A percentile compares a stretch with the other conserved stretches of the same genome.
Conservation (phyloP, 1,140 invertebrate genomes). For the Argopecten irradians region DNA sequence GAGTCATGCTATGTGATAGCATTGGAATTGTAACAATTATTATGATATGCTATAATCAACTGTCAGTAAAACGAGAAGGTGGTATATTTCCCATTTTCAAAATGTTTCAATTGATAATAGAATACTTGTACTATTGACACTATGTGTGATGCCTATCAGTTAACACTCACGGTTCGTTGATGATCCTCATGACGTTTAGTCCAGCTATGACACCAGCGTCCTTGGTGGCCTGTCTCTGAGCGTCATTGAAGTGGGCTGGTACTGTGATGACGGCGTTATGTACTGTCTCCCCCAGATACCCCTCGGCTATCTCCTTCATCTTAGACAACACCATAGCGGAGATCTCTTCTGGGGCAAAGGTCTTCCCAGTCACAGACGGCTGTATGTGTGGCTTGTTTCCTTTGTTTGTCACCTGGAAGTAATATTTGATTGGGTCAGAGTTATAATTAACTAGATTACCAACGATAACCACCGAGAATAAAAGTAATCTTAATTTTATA, state of each 20-base stretch:
- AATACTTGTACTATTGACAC: background rate
- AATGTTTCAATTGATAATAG: background rate
- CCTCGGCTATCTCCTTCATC: conserved; percentile 99
- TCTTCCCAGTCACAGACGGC: conserved; percentile 83
- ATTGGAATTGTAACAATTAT: background rate
- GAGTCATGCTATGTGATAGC: background rate
- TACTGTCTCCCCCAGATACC: conserved; percentile 95
- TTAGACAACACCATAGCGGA: conserved; percentile 98
- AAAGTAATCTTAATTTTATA: too few species aligned
- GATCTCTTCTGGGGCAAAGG: conserved; percentile 98
- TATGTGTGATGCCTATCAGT: background rate
- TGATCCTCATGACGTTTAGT: conserved; percentile 98
- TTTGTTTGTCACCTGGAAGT: conserved; percentile 84
- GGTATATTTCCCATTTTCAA: background rate
- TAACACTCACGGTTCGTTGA: conserved; percentile 94
- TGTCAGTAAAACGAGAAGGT: background rate
- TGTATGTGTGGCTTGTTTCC: conserved; percentile 90
- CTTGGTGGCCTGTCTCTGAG: conserved; percentile 98
- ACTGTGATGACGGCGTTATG: conserved; percentile 99
- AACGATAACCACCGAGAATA: too few species aligned
- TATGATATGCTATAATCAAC: background rate
- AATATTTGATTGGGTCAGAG: too few species aligned
- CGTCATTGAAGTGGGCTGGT: conserved; percentile 99
- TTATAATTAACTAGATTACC: too few species aligned
- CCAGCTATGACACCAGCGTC: conserved; percentile 88